These are phyloP conservation scores for Chelonus formosanus DNA, from an alignment of 2,888 invertebrate genomes.

Conservation along the genomic window DNA sequence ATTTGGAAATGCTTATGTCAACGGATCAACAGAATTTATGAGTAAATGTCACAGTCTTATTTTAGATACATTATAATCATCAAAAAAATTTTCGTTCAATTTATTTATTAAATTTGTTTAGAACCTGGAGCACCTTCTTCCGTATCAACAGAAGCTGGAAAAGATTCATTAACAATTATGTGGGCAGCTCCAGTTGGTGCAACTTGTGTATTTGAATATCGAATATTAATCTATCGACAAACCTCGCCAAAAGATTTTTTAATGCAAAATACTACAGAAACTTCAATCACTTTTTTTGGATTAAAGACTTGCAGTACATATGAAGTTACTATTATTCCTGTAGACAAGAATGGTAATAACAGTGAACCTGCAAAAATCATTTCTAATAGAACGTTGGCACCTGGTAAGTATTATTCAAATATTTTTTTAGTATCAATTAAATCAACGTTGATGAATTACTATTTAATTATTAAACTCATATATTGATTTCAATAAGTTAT, in stretches of 20 bases:
- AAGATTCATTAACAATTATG: conserved; percentile 42
- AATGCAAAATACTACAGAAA: conserved; percentile 33
- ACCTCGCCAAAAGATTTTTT: neutral
- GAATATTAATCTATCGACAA: conserved; percentile 40
- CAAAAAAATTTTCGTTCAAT: neutral
- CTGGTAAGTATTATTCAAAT: conserved; percentile 8
- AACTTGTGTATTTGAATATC: conserved; percentile 49
- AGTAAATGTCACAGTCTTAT: conserved; percentile 37
- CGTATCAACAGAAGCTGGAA: conserved; percentile 37
- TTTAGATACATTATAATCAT: conserved; percentile 11
- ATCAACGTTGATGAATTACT: conserved; percentile 11
- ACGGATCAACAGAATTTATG: conserved; percentile 45
- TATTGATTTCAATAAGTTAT: neutral
- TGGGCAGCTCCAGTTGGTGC: conserved; percentile 51
- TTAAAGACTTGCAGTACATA: conserved; percentile 51
- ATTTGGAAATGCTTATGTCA: conserved; percentile 38
- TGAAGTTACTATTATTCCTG: conserved; percentile 43
- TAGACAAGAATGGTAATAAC: conserved; percentile 41
- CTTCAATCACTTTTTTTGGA: conserved; percentile 38
- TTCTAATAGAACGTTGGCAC: conserved; percentile 37
- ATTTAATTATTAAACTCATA: neutral
- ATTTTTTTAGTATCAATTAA: neutral
- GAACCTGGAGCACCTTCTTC: conserved; percentile 44
- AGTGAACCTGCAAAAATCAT: conserved; percentile 32
- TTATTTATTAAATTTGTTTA: conserved; percentile 27